Base-by-base conservation (phyloP, 2,888 invertebrate species). In the Gordius sp. region DNA sequence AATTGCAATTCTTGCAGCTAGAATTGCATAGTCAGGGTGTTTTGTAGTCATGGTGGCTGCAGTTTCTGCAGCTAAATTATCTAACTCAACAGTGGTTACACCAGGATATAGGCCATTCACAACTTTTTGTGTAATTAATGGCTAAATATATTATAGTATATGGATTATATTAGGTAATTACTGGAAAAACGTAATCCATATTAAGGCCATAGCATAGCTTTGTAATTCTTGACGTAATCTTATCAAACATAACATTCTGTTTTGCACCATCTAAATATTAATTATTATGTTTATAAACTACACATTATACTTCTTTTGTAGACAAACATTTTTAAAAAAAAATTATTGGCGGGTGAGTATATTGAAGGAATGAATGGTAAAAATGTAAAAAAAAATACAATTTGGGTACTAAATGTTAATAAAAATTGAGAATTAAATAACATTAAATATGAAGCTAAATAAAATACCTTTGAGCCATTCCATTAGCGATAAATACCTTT, bases 41-140 rank as follows among this genome's bases (percentile, higher is more conserved):
- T 81, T 80, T 1, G 86, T 86, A 0, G 93, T 91, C 81, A 91
- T 82, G 28, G 84, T 84, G 13, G 93, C 93, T n/a, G 93, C 85
- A 41, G 84, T 93, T 72, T 97, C 93, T 0, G 97, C 97, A 52
- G 97, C 93, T 61, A 97, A 73, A 68, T 89, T 93, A 70, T 97
- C 97, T 63, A 97, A 72, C 68, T 97, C 89, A 20, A 86, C 81
- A 0, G 93, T 97, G 2, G 86, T 86, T 1, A 99, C 91, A 16
- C 93, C 93, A 60, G 82, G 79, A 68, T 91, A 93, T 41, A 97
- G 75, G 0, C 93, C 93, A 70, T 75, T 82, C 62, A 93, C 86
- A 0, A 93, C 91, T 72, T 86, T 85, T 61, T 70, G 62, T 1
- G 72, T 69, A 27, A 73, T 68, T 13, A 64, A 63, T 2, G 68